Percentiles rank a stretch among this genome's conserved stretches.
These are phyloP conservation scores for Saccopteryx leptura DNA, from an alignment of 2,113 vertebrate species.

Conservation along the genomic window DNA sequence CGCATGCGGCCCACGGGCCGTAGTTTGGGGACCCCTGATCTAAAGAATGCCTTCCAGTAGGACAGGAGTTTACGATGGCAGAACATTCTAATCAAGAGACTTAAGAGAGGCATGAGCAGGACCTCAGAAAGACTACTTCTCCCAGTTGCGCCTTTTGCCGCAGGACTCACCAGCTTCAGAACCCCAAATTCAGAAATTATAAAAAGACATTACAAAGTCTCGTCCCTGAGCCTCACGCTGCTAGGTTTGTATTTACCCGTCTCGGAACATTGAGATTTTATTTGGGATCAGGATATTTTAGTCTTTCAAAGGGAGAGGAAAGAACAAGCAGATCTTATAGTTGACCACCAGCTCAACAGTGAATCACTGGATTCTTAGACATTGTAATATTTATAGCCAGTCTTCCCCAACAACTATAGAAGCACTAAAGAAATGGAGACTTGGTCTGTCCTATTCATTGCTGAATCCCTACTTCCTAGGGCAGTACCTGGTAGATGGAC, in stretches of 20 bases:
- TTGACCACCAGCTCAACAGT: background rate
- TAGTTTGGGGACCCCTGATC: too few species aligned
- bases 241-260: background rate
- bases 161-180: background rate
- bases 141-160: background rate
- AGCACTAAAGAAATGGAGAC: slow-evolving; percentile 9
- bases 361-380: slow-evolving; percentile 4
- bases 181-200: slow-evolving; percentile 10
- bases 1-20: too few species aligned
- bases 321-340: slow-evolving; percentile 51
- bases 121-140: background rate
- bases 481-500: background rate
- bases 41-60: slow-evolving; percentile 53
- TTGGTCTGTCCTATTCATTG: background rate
- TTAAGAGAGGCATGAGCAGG: background rate
- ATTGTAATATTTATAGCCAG: background rate
- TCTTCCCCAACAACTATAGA: background rate
- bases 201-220: background rate
- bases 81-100: background rate
- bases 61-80: background rate
- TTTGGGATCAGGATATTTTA: slow-evolving; percentile 39
- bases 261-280: background rate
- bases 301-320: slow-evolving; percentile 54
- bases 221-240: background rate
- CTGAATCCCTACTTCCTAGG: background rate